phyloP scores from a whole-genome alignment of 2,797 vertebrate species.

The Cephalopachus bancanus region DNA sequence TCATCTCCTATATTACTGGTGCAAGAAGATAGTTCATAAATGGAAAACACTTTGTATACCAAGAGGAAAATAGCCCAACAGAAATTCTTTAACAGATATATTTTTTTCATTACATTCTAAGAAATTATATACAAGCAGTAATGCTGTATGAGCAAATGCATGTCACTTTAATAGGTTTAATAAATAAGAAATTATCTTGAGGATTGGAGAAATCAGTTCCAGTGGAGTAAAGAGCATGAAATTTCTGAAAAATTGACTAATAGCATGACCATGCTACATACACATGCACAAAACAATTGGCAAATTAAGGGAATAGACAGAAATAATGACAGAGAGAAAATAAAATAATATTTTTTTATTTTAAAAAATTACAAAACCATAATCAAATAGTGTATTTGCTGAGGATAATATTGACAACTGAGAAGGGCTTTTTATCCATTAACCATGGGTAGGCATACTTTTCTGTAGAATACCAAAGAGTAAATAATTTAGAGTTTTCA shows the following conservation, averaged over 20 bases:
- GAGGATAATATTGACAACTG: not conserved
- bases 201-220: not conserved
- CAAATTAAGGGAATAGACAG: not conserved
- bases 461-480: not conserved
- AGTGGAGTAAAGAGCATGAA: not conserved
- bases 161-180: slow-evolving; percentile 1
- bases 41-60: not conserved
- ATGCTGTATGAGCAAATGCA: not conserved
- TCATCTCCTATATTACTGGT: not conserved
- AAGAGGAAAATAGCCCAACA: not conserved
- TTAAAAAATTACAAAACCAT: not conserved
- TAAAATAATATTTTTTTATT: fast-evolving
- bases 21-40: not conserved
- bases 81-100: not conserved
- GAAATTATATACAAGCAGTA: not conserved
- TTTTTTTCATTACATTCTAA: not conserved
- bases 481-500: not conserved
- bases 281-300: not conserved
- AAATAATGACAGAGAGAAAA: not conserved
- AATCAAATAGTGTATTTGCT: not conserved
- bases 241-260: not conserved
- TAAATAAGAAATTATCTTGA: not conserved
- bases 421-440: not conserved
- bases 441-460: not conserved
- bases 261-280: not conserved